These are phyloP conservation scores for Sarcophilus harrisii DNA, from an alignment of 2,797 vertebrate species.

Conservation along the genomic window DNA sequence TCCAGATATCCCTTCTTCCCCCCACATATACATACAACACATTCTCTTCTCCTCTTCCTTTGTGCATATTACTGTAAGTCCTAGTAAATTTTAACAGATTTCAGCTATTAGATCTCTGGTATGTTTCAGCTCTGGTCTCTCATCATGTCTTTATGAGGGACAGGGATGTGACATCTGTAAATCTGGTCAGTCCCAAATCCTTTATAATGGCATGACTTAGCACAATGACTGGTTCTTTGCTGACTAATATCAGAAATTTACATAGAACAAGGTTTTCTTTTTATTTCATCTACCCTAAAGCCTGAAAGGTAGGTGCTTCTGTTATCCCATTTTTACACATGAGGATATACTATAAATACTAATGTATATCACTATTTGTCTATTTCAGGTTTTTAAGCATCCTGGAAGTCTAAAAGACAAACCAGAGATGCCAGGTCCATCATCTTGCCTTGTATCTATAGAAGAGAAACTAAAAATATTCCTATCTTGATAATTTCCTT, in stretches of 20 bases:
- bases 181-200: background rate
- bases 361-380: background rate
- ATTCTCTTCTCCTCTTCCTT: background rate
- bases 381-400: background rate
- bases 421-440: background rate
- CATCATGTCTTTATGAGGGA: background rate
- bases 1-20: too few species aligned
- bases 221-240: background rate
- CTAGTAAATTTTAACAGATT: background rate
- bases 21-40: too few species aligned
- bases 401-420: background rate
- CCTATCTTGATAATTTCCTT: background rate
- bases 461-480: too few species aligned
- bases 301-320: background rate
- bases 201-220: background rate
- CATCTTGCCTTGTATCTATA: background rate
- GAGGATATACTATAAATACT: background rate
- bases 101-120: background rate
- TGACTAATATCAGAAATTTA: background rate
- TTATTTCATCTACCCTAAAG: background rate
- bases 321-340: background rate
- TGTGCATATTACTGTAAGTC: too few species aligned
- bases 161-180: background rate
- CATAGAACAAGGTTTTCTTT: background rate
- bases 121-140: background rate